phyloP scores from a whole-genome alignment of 2,113 vertebrate genomes.

The Numenius arquata region DNA sequence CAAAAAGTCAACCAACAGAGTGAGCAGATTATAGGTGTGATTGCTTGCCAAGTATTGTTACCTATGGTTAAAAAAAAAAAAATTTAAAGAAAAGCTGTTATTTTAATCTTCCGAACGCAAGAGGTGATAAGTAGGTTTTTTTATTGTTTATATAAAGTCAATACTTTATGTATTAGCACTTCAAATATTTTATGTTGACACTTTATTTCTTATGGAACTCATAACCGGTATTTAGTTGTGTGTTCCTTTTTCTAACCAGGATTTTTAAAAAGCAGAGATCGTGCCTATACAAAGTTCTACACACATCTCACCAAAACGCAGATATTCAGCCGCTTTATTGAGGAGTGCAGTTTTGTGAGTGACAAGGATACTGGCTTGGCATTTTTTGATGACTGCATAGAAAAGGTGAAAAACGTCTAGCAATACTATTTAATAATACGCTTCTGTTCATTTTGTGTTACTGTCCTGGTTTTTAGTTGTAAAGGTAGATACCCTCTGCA shows the following conservation, averaged over 20 bases:
- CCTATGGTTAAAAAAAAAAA: not conserved
- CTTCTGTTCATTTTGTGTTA: not conserved
- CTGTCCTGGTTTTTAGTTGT: not conserved
- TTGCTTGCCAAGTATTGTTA: not conserved
- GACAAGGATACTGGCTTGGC: constrained; percentile 98
- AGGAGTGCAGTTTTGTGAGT: constrained; percentile 98
- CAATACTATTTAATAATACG: not conserved
- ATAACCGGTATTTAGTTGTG: constrained; percentile 2
- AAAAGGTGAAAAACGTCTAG: constrained; percentile 84
- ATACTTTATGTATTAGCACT: not conserved
- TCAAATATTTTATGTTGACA: not conserved
- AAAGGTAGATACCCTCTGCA: not conserved
- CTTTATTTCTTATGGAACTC: not conserved
- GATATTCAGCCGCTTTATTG: constrained; percentile 98
- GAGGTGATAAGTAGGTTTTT: not conserved
- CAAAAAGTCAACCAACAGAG: not conserved
- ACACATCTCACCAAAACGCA: constrained; percentile 92
- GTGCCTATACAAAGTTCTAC: constrained; percentile 96
- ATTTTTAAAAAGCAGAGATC: constrained; percentile 95
- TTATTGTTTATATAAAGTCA: not conserved
- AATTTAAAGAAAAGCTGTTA: not conserved
- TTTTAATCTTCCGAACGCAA: not conserved
- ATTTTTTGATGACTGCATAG: constrained; percentile 98
- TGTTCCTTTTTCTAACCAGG: constrained; percentile 73
- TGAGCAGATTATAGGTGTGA: not conserved